A percentile compares a stretch with the other conserved stretches of the same genome.
Evolutionary conservation across 2,797 vertebrate species (phyloP).

Genomic region (Tragelaphus eurycerus): DNA sequence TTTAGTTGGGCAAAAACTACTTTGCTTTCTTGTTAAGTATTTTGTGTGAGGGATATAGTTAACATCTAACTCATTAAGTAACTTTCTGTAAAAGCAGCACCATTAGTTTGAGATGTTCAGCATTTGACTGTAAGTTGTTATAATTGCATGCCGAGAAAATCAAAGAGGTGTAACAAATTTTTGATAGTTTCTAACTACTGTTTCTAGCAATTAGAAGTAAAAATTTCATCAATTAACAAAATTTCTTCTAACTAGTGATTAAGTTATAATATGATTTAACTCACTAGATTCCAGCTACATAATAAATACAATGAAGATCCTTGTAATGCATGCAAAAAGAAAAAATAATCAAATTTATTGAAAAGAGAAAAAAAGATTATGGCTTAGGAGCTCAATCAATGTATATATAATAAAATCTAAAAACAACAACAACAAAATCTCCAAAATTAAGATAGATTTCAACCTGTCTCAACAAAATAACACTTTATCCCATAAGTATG

Average conservation of each 20-base stretch:
- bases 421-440: neutral
- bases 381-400: neutral
- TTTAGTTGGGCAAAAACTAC: neutral
- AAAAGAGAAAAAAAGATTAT: neutral
- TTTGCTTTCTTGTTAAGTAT: neutral
- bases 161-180: neutral
- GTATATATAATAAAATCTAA: neutral
- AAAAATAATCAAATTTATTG: neutral
- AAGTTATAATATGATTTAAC: neutral
- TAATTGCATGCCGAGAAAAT: neutral
- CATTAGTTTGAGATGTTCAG: neutral
- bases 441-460: neutral
- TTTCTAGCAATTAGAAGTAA: neutral
- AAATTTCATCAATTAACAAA: conserved; percentile 2
- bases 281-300: neutral
- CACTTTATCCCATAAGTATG: neutral
- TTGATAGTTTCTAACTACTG: neutral
- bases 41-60: neutral
- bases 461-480: neutral
- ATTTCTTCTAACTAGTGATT: neutral
- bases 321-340: neutral
- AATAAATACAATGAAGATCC: neutral
- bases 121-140: neutral
- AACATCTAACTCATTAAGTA: neutral
- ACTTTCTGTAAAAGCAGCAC: neutral